Percentiles rank a stretch among this genome's conserved stretches.
These are phyloP conservation scores for Steinernema hermaphroditum DNA, from an alignment of 2,888 invertebrate genomes.

Conservation along the genomic window DNA sequence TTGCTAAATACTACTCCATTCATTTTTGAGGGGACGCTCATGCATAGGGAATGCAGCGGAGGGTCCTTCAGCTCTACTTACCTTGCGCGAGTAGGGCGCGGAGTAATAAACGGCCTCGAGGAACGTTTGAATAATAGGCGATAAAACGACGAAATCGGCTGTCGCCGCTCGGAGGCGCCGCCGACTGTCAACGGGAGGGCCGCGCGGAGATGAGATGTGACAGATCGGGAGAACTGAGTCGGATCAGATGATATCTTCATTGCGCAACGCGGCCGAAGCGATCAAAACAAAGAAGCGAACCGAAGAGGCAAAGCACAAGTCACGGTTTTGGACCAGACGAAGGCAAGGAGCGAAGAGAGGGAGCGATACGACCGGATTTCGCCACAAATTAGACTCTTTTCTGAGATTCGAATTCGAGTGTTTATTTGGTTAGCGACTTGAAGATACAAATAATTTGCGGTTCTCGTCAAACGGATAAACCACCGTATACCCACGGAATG, in stretches of 20 bases:
- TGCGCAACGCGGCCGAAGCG: slow-evolving; percentile 10
- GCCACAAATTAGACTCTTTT: background rate
- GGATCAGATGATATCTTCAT: slow-evolving; percentile 30
- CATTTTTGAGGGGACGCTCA: slow-evolving; percentile 2
- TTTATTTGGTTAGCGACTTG: background rate
- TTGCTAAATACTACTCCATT: background rate
- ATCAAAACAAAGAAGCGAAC: slow-evolving; percentile 27
- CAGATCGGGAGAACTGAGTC: slow-evolving; percentile 3
- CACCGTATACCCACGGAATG: no score
- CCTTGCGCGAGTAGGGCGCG: slow-evolving; percentile 7
- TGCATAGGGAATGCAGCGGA: background rate
- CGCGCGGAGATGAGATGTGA: slow-evolving; percentile 31
- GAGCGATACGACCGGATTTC: background rate
- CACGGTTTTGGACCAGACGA: background rate
- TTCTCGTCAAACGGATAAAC: no score
- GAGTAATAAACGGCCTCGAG: slow-evolving; percentile 11
- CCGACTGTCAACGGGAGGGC: slow-evolving; percentile 19
- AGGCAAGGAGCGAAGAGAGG: background rate
- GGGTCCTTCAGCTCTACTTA: background rate
- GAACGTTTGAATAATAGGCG: slow-evolving; percentile 3
- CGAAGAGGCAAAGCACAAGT: background rate
- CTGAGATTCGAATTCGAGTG: background rate
- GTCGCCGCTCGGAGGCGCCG: background rate
- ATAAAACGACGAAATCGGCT: slow-evolving; percentile 5
- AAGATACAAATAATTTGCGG: no score